phyloP scores from a whole-genome alignment of 1,140 invertebrate genomes.

The Mamestra configurata region DNA sequence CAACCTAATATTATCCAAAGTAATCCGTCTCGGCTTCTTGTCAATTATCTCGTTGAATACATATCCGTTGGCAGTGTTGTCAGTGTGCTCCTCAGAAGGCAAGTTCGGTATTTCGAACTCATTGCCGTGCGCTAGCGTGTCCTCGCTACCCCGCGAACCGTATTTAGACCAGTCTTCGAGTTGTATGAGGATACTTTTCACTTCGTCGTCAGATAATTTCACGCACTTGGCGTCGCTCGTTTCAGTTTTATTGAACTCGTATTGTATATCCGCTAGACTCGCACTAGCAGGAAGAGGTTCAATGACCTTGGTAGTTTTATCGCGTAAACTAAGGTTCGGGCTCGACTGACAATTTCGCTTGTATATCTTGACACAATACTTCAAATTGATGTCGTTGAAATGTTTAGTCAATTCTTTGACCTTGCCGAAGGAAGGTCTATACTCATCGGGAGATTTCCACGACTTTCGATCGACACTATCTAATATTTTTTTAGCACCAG shows the following conservation, averaged over 20 bases:
- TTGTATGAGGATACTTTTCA: constrained; percentile 88
- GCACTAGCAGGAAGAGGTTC: constrained; percentile 72
- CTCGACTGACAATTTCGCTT: constrained; percentile 86
- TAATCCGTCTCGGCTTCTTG: constrained; percentile 77
- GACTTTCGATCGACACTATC: constrained; percentile 87
- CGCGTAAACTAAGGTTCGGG: constrained; percentile 78
- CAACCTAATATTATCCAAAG: constrained; percentile 79
- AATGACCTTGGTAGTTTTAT: constrained; percentile 62
- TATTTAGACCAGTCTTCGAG: constrained; percentile 89
- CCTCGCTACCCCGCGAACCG: constrained; percentile 83
- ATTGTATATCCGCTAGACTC: constrained; percentile 82
- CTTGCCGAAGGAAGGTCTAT: constrained; percentile 89
- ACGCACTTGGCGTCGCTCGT: constrained; percentile 71
- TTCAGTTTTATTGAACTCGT: constrained; percentile 73
- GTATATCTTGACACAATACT: constrained; percentile 81
- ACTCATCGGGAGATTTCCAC: constrained; percentile 90
- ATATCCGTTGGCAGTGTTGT: constrained; percentile 64
- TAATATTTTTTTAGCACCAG: constrained; percentile 69
- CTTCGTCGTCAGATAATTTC: constrained; percentile 87
- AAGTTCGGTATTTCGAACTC: constrained; percentile 82
- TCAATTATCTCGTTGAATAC: constrained; percentile 80
- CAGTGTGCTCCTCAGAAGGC: constrained; percentile 77
- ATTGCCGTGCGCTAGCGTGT: constrained; percentile 82
- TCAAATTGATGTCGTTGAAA: constrained; percentile 88
- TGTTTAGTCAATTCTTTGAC: constrained; percentile 90